Percentiles rank a stretch among this genome's conserved stretches.
These are phyloP conservation scores for Reticulitermes speratus DNA, from an alignment of 1,140 invertebrate species.

Conservation along the genomic window DNA sequence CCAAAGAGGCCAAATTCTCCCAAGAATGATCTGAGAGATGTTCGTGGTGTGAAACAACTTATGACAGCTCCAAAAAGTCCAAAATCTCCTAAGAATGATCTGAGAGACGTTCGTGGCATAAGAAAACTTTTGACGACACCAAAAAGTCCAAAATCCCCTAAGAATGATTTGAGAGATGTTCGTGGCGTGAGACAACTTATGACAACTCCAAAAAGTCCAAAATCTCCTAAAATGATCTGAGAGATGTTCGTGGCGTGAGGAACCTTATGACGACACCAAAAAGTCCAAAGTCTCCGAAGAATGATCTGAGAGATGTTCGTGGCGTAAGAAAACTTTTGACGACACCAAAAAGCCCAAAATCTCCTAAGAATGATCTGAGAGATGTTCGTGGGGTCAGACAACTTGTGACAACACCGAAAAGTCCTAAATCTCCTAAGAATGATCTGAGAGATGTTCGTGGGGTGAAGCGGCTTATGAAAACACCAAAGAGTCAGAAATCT, in stretches of 20 bases:
- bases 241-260: slow-evolving; percentile 45
- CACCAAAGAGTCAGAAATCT: slow-evolving; percentile 41
- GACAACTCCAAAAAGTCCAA: slow-evolving; percentile 42
- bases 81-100: slow-evolving; percentile 49
- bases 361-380: slow-evolving; percentile 47
- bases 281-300: slow-evolving; percentile 45
- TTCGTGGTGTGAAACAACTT: slow-evolving; percentile 46
- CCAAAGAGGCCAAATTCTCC: slow-evolving; percentile 42
- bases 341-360: slow-evolving; percentile 38
- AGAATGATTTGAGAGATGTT: slow-evolving; percentile 42
- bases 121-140: slow-evolving; percentile 43
- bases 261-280: slow-evolving; percentile 43
- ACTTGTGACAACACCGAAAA: slow-evolving; percentile 39
- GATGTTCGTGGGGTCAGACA: slow-evolving; percentile 47
- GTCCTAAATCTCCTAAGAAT: slow-evolving; percentile 42
- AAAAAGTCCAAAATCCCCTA: slow-evolving; percentile 40
- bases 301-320: slow-evolving; percentile 43
- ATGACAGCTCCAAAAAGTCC: slow-evolving; percentile 43
- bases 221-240: slow-evolving; percentile 49
- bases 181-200: slow-evolving; percentile 46
- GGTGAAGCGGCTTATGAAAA: slow-evolving; percentile 45
- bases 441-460: slow-evolving; percentile 43
- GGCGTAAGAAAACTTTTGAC: background rate
- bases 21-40: slow-evolving; percentile 40
- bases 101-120: slow-evolving; percentile 46